These are phyloP conservation scores for Cotesia typhae DNA, from an alignment of 1,140 invertebrate species.

Conservation along the genomic window DNA sequence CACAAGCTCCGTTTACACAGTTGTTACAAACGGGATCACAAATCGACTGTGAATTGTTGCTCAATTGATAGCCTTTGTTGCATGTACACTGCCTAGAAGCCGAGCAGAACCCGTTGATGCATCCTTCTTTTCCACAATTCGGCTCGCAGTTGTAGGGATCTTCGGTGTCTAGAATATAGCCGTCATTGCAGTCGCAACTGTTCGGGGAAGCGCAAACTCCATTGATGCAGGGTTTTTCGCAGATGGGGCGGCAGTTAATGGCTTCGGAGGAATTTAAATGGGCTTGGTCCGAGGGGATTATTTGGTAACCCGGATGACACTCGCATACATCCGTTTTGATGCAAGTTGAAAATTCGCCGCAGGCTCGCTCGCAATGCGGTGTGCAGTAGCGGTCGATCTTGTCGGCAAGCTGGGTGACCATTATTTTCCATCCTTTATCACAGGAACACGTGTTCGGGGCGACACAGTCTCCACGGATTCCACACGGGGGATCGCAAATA, in stretches of 20 bases:
- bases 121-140: conserved; percentile 36
- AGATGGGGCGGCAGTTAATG: conserved; percentile 66
- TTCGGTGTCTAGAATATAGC: conserved; percentile 41
- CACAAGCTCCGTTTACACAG: conserved; percentile 43
- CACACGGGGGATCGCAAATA: conserved; percentile 39
- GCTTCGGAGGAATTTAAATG: neutral
- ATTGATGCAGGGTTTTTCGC: conserved; percentile 67
- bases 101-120: conserved; percentile 44
- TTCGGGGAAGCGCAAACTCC: conserved; percentile 68
- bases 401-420: neutral
- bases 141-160: conserved; percentile 37
- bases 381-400: conserved; percentile 40
- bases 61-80: conserved; percentile 31
- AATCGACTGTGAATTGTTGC: neutral
- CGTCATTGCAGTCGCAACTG: conserved; percentile 65
- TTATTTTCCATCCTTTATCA: conserved; percentile 24
- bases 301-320: conserved; percentile 40
- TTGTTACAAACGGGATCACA: conserved; percentile 38
- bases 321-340: conserved; percentile 45
- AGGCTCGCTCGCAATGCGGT: conserved; percentile 32
- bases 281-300: conserved; percentile 11
- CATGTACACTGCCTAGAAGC: conserved; percentile 47
- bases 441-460: conserved; percentile 29
- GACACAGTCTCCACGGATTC: conserved; percentile 26
- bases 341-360: conserved; percentile 39